A percentile compares a stretch with the other conserved stretches of the same genome.
phyloP scores from a whole-genome alignment of 2,888 invertebrate species.

The Beris chalybata region DNA sequence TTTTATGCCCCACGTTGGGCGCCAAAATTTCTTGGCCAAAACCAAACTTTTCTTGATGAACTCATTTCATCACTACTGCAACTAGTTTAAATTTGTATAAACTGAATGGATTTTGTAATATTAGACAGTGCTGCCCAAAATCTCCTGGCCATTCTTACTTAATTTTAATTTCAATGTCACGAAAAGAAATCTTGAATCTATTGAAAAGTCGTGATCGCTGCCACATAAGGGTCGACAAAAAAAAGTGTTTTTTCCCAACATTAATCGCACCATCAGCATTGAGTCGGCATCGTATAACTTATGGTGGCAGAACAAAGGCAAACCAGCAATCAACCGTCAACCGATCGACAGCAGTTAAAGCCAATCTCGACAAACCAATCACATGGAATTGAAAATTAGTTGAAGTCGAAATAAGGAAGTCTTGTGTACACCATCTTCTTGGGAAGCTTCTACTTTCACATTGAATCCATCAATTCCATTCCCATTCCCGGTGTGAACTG shows the following conservation, averaged over 20 bases:
- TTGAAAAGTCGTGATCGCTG: constrained; percentile 24
- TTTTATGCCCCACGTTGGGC: too few species aligned
- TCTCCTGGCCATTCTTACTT: too few species aligned
- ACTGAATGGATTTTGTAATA: too few species aligned
- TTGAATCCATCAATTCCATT: background rate
- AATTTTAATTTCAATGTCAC: background rate
- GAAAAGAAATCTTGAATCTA: constrained; percentile 13
- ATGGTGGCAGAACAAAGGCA: constrained; percentile 15
- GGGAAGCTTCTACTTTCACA: constrained; percentile 1
- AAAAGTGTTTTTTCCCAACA: constrained; percentile 1
- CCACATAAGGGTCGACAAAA: constrained; percentile 13
- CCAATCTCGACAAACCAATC: constrained; percentile 26
- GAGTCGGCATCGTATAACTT: too few species aligned
- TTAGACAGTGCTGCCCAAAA: too few species aligned
- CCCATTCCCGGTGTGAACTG: constrained; percentile 28
- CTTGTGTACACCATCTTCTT: background rate
- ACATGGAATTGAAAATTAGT: constrained; percentile 32
- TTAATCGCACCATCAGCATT: background rate
- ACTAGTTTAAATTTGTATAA: too few species aligned
- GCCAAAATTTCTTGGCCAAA: too few species aligned
- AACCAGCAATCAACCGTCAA: constrained; percentile 21
- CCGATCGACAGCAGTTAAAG: constrained; percentile 18
- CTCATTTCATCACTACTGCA: too few species aligned
- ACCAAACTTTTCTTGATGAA: too few species aligned
- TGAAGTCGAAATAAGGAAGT: constrained; percentile 31